These are phyloP conservation scores for Agrypnia vestita DNA, from an alignment of 1,140 invertebrate genomes.

Conservation along the genomic window DNA sequence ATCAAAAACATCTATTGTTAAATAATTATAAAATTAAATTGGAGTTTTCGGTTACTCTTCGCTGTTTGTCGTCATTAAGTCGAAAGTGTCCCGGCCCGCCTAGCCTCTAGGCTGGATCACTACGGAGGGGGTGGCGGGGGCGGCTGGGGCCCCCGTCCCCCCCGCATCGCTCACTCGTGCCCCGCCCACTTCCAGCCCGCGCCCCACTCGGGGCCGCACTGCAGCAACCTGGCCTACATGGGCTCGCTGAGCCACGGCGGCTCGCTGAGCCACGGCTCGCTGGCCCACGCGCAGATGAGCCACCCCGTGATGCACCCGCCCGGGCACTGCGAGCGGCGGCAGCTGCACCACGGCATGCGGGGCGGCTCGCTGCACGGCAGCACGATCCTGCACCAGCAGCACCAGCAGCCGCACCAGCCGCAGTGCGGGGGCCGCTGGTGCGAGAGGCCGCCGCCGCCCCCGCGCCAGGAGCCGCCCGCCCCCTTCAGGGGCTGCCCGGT, in stretches of 20 bases:
- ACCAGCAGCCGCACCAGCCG: constrained; percentile 39
- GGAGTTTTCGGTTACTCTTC: background rate
- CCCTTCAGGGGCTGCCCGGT: constrained; percentile 74
- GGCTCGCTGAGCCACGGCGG: constrained; percentile 54
- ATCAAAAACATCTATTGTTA: background rate
- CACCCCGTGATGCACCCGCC: constrained; percentile 22
- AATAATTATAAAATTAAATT: background rate
- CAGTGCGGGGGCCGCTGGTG: constrained; percentile 58
- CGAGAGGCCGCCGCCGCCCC: constrained; percentile 51
- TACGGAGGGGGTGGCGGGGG: constrained; percentile 51
- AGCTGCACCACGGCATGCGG: constrained; percentile 49
- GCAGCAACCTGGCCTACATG: constrained; percentile 58
- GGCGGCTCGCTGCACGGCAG: constrained; percentile 51
- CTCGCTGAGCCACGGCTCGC: constrained; percentile 56
- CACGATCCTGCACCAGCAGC: constrained; percentile 48
- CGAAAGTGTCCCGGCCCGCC: background rate
- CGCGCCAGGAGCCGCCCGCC: constrained; percentile 57
- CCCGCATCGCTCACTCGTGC: constrained; percentile 50
- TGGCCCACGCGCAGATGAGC: constrained; percentile 44
- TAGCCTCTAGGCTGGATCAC: constrained; percentile 53
- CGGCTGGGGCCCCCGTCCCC: constrained; percentile 38
- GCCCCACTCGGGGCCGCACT: constrained; percentile 49
- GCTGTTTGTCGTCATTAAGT: background rate
- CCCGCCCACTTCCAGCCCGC: constrained; percentile 48
- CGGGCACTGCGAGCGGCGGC: constrained; percentile 39